Conservation (phyloP, 2,797 vertebrate species). For the Pantherophis vulpinus region DNA sequence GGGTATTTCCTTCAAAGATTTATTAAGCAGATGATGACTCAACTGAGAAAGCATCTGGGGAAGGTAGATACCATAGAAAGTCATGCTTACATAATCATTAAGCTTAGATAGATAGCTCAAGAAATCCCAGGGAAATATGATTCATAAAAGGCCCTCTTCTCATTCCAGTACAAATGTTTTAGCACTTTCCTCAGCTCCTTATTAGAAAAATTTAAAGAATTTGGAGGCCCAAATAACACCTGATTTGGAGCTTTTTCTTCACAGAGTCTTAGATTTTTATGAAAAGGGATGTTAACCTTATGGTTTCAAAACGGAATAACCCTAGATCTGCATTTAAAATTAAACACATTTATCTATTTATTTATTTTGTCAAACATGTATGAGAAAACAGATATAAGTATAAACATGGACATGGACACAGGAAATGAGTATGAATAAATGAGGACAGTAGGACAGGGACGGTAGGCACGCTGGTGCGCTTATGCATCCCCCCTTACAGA, state of each 20-base stretch:
- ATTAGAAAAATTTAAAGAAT: neutral
- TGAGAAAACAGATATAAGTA: too few relatives aligned
- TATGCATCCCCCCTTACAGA: too few relatives aligned
- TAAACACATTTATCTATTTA: neutral
- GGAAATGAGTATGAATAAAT: too few relatives aligned
- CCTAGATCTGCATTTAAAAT: neutral
- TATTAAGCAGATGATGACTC: neutral
- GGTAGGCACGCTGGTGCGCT: too few relatives aligned
- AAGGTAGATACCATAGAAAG: neutral
- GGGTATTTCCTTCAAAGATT: neutral
- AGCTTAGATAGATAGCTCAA: neutral
- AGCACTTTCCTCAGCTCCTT: neutral
- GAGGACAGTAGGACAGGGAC: too few relatives aligned
- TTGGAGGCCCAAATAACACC: neutral
- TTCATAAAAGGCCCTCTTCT: neutral
- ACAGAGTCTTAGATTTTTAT: neutral
- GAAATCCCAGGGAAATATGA: neutral
- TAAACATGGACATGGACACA: too few relatives aligned
- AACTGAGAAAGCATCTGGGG: neutral
- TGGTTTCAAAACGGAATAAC: neutral
- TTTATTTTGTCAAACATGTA: too few relatives aligned
- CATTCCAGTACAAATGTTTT: neutral
- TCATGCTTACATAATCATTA: neutral
- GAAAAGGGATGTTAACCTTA: neutral
- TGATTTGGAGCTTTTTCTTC: neutral